phyloP scores from a whole-genome alignment of 2,113 vertebrate species.

The Erinaceus europaeus region DNA sequence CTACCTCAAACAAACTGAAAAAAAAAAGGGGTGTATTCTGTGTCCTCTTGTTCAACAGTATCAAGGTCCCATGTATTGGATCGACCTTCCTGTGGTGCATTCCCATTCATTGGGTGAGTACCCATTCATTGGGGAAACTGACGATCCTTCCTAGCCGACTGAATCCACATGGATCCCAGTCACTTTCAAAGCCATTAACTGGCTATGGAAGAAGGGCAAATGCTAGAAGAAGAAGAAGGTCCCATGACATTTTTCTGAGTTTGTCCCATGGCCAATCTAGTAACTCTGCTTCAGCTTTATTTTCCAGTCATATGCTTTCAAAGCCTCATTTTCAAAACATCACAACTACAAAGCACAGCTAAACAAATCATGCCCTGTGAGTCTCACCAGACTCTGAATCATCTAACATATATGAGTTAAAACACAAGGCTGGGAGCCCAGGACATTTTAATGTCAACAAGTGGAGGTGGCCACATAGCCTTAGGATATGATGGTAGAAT shows the following conservation, averaged over 20 bases:
- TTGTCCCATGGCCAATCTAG: not conserved
- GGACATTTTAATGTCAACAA: slow-evolving; percentile 10
- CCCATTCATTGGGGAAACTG: too few species aligned
- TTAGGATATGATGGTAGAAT: too few species aligned
- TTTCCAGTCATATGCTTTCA: too few species aligned
- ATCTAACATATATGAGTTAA: not conserved
- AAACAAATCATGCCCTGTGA: slow-evolving; percentile 57
- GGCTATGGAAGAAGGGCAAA: too few species aligned
- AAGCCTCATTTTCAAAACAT: slow-evolving; percentile 19
- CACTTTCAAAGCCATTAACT: too few species aligned
- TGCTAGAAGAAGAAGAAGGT: too few species aligned
- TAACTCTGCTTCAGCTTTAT: not conserved
- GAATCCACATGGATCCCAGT: too few species aligned
- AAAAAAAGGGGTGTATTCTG: not conserved
- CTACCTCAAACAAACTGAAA: not conserved
- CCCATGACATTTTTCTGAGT: not conserved
- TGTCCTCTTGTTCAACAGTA: not conserved
- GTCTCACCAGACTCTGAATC: slow-evolving; percentile 38
- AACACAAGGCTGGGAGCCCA: slow-evolving; percentile 21
- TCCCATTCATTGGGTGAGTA: too few species aligned
- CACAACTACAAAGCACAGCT: slow-evolving; percentile 22
- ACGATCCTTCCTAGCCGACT: too few species aligned
- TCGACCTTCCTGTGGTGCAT: too few species aligned
- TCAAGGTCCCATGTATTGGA: not conserved
- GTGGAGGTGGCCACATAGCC: not conserved